Evolutionary conservation across 2,888 invertebrate species (phyloP).

Genomic region (Cheilosia scutellata): DNA sequence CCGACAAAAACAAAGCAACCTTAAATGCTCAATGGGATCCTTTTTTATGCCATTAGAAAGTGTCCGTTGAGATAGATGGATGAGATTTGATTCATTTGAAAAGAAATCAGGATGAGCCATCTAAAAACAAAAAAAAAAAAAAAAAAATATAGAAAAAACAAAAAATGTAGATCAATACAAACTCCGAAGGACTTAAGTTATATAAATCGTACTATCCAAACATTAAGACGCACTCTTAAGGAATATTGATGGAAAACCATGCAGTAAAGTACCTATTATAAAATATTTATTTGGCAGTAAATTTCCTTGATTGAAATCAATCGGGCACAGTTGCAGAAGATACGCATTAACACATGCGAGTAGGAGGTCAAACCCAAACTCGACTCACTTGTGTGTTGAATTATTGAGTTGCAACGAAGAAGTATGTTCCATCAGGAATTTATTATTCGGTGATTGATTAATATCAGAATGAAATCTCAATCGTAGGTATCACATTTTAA

Average conservation of each 20-base stretch:
- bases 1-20: constrained; percentile 92
- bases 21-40: constrained; percentile 93
- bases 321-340: constrained; percentile 22
- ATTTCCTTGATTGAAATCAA: constrained; percentile 40
- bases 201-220: not conserved
- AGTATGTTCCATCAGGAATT: constrained; percentile 46
- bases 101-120: constrained; percentile 76
- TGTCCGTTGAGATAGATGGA: constrained; percentile 89
- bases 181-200: too few relatives aligned
- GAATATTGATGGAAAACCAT: not conserved
- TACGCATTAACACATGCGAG: constrained; percentile 37
- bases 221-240: not conserved
- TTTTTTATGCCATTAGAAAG: constrained; percentile 86
- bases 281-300: constrained; percentile 57
- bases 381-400: constrained; percentile 21
- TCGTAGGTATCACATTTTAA: constrained; percentile 56
- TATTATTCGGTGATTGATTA: constrained; percentile 63
- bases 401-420: constrained; percentile 56
- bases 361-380: not conserved
- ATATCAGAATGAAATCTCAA: constrained; percentile 53
- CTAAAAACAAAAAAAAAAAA: constrained; percentile 2
- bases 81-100: constrained; percentile 90
- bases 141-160: not conserved
- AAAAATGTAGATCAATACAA: not conserved
- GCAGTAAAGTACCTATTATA: constrained; percentile 24